phyloP scores from a whole-genome alignment of 2,113 vertebrate genomes.

The Agapornis roseicollis region DNA sequence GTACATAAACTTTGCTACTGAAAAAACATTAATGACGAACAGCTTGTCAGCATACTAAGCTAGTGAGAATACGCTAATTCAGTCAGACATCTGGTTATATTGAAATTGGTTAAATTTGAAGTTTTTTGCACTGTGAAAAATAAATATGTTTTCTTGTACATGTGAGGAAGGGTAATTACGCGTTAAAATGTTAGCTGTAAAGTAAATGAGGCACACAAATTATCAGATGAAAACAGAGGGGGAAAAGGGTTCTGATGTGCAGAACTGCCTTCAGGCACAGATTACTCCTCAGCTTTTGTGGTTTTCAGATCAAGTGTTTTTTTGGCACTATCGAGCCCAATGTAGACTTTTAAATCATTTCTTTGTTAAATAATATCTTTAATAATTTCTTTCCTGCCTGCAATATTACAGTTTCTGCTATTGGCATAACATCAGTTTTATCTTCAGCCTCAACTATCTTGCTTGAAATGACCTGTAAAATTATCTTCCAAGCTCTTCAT shows the following conservation, averaged over 20 bases:
- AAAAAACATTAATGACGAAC: neutral
- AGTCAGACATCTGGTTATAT: neutral
- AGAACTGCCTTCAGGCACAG: neutral
- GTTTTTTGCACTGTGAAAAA: neutral
- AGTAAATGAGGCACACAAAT: neutral
- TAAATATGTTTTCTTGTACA: neutral
- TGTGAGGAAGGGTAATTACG: neutral
- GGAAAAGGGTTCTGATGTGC: neutral
- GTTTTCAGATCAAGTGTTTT: neutral
- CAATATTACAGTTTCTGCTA: neutral
- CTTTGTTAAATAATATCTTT: neutral
- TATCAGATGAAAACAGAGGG: neutral
- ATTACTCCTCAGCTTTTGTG: neutral
- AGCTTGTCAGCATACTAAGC: neutral
- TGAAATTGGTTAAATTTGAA: neutral
- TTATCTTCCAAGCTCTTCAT: constrained; percentile 53
- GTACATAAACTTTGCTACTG: neutral
- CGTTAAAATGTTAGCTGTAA: neutral
- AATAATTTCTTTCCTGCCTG: neutral
- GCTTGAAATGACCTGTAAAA: constrained; percentile 65
- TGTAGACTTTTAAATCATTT: neutral
- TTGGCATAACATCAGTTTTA: neutral
- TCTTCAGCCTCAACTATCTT: constrained; percentile 12
- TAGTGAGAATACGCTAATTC: neutral
- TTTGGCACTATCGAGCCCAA: neutral